phyloP scores from a whole-genome alignment of 1,140 invertebrate species.

The Sminthurinus signatus region DNA sequence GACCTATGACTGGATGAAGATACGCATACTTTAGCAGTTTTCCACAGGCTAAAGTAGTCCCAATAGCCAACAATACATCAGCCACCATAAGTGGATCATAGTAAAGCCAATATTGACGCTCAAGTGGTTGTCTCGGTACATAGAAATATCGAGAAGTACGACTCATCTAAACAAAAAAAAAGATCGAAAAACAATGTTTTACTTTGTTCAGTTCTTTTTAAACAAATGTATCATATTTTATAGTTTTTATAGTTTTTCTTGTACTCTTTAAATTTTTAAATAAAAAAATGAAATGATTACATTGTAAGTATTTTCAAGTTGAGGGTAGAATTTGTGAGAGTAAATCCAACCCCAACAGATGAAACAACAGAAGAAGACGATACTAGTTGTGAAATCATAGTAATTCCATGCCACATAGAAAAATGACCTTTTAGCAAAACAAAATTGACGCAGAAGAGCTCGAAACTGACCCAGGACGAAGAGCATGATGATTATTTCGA shows the following conservation, averaged over 20 bases:
- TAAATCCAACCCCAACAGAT: conserved; percentile 2
- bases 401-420: background rate
- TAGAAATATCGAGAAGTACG: too few species aligned
- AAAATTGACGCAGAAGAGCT: background rate
- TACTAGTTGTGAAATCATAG: background rate
- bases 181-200: too few species aligned
- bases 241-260: too few species aligned
- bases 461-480: background rate
- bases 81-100: conserved; percentile 63
- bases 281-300: too few species aligned
- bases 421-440: background rate
- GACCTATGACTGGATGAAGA: conserved; percentile 54
- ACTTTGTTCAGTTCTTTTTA: too few species aligned
- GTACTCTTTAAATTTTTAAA: too few species aligned
- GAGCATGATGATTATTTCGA: background rate
- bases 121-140: conserved; percentile 27
- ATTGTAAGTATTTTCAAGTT: too few species aligned
- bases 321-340: too few species aligned
- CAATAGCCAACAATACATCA: conserved; percentile 64
- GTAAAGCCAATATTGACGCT: conserved; percentile 62
- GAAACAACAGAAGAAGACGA: background rate
- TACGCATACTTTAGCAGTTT: conserved; percentile 54
- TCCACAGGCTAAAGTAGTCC: conserved; percentile 63
- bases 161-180: too few species aligned
- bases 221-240: too few species aligned